Evolutionary conservation across 2,888 invertebrate genomes (phyloP).

Genomic region (Tenthredo livida): DNA sequence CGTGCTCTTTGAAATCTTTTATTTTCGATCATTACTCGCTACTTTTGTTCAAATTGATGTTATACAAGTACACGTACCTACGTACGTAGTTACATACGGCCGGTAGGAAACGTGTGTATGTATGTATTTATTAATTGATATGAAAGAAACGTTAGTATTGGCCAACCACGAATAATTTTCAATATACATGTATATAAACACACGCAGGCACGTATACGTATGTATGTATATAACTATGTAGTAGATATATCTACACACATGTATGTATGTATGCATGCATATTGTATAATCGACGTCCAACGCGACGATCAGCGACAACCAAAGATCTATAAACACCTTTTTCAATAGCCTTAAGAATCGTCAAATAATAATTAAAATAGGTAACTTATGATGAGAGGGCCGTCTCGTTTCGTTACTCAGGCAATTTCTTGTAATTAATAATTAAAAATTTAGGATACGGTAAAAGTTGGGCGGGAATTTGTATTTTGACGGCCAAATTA

Average conservation of each 20-base stretch:
- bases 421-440: conserved; percentile 29
- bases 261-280: conserved; percentile 35
- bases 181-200: conserved; percentile 67
- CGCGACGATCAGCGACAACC: conserved; percentile 26
- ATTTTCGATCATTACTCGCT: conserved; percentile 36
- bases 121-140: conserved; percentile 72
- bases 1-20: conserved; percentile 12
- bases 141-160: conserved; percentile 74
- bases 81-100: conserved; percentile 65
- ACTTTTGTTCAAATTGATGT: conserved; percentile 26
- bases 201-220: conserved; percentile 57
- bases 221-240: conserved; percentile 60
- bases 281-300: conserved; percentile 28
- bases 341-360: conserved; percentile 8
- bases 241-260: conserved; percentile 7
- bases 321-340: conserved; percentile 8
- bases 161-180: conserved; percentile 71
- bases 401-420: conserved; percentile 36
- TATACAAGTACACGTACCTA: neutral
- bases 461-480: conserved; percentile 50
- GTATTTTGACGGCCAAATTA: conserved; percentile 41
- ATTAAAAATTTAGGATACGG: conserved; percentile 36
- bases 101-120: conserved; percentile 61
- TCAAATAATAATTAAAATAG: conserved; percentile 28
- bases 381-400: neutral